A percentile compares a stretch with the other conserved stretches of the same genome.
Conservation (phyloP, 2,888 invertebrate species). For the Eremobia ochroleuca region DNA sequence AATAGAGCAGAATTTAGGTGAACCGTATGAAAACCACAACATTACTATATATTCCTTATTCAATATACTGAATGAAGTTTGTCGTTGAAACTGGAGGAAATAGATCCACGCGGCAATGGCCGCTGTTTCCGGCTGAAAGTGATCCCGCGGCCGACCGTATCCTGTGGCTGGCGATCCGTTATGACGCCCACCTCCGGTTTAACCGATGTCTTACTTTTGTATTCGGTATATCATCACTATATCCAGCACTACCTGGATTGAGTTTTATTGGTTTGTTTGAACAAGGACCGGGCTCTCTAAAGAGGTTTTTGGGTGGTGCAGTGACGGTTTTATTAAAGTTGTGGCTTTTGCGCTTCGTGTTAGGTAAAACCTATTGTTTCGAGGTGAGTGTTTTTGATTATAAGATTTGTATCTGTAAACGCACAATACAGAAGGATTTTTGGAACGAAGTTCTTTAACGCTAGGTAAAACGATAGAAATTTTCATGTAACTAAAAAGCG, state of each 20-base stretch:
- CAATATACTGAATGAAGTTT: conserved; percentile 74
- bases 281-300: not conserved
- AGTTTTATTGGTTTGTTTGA: conserved; percentile 41
- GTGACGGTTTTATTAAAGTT: not conserved
- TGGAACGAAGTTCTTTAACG: too few relatives aligned
- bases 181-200: conserved; percentile 72
- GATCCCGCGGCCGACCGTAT: conserved; percentile 75
- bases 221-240: conserved; percentile 52
- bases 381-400: not conserved
- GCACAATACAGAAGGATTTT: not conserved
- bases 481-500: not conserved
- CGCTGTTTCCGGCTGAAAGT: conserved; percentile 78
- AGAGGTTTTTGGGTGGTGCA: not conserved
- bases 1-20: conserved; percentile 6
- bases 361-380: not conserved
- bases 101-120: conserved; percentile 78
- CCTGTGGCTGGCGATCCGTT: conserved; percentile 75
- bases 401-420: not conserved
- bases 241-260: conserved; percentile 48
- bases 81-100: conserved; percentile 79
- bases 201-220: conserved; percentile 54
- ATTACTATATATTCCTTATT: conserved; percentile 66
- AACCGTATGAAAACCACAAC: conserved; percentile 30
- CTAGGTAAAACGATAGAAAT: not conserved
- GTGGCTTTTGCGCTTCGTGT: not conserved